These are phyloP conservation scores for Drosophila nannoptera DNA, from an alignment of 1,140 invertebrate genomes.

Conservation along the genomic window DNA sequence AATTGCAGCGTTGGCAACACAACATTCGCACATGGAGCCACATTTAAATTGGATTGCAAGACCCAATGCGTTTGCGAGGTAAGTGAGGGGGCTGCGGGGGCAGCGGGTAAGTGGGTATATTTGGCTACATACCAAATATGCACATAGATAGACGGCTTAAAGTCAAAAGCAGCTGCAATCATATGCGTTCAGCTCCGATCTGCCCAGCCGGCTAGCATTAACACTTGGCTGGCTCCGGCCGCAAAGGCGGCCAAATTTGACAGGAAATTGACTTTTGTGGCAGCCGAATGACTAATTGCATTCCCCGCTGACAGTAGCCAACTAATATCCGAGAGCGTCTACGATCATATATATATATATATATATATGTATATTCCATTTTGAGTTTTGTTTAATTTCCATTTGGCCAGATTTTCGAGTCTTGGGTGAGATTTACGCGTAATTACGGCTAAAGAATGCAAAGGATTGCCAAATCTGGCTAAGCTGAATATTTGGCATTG, in stretches of 20 bases:
- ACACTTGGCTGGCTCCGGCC: no score
- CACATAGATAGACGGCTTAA: conserved; percentile 34
- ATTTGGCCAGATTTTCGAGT: no score
- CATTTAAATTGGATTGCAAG: conserved; percentile 84
- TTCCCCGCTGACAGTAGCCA: no score
- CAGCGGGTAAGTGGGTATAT: neutral
- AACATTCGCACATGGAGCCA: conserved; percentile 83
- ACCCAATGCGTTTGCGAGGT: conserved; percentile 86
- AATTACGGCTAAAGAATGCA: conserved; percentile 30
- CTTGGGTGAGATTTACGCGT: conserved; percentile 32
- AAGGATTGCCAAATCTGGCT: conserved; percentile 28
- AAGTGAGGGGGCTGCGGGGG: conserved; percentile 49
- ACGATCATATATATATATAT: no score
- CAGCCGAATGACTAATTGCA: no score
- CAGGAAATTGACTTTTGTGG: no score
- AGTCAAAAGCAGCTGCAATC: conserved; percentile 58
- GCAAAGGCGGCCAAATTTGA: no score
- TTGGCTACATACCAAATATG: conserved; percentile 11
- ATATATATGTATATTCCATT: no score
- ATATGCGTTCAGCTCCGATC: conserved; percentile 33
- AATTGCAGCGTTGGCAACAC: conserved; percentile 82
- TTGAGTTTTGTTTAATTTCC: no score
- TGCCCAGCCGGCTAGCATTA: neutral
- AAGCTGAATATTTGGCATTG: conserved; percentile 50
- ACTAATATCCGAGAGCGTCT: no score